phyloP scores from a whole-genome alignment of 2,888 invertebrate species.

The Patella pellucida region DNA sequence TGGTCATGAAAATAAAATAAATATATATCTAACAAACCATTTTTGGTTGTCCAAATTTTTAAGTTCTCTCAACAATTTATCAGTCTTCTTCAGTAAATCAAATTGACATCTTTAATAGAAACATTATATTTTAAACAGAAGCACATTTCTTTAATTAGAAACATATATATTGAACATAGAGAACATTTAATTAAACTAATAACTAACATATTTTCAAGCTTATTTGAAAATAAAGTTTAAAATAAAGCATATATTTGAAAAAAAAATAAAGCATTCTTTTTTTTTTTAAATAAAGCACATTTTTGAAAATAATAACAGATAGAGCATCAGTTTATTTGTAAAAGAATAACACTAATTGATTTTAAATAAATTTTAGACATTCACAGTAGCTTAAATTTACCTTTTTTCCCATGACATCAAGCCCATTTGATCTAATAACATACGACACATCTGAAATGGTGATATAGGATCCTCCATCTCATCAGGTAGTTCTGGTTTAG shows the following conservation, averaged over 20 bases:
- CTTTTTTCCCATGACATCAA: conserved; percentile 91
- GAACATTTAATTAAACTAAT: neutral
- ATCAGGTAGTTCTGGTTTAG: conserved; percentile 74
- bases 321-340: no score
- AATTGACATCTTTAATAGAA: conserved; percentile 74
- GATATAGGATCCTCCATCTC: conserved; percentile 74
- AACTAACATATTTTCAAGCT: no score
- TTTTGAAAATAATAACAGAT: no score
- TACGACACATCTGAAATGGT: conserved; percentile 79
- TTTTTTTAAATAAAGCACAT: neutral
- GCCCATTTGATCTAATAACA: conserved; percentile 92
- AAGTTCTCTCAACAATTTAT: conserved; percentile 89
- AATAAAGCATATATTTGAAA: no score
- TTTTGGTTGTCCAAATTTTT: conserved; percentile 90
- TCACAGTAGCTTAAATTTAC: conserved; percentile 30
- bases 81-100: conserved; percentile 88
- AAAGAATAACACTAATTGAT: no score
- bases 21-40: conserved; percentile 50
- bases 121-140: neutral
- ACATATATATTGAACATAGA: neutral
- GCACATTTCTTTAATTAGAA: neutral
- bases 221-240: no score
- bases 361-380: neutral
- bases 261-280: no score
- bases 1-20: no score